Conservation (phyloP, 2,888 invertebrate species). For the Lasioglossum villosulum region DNA sequence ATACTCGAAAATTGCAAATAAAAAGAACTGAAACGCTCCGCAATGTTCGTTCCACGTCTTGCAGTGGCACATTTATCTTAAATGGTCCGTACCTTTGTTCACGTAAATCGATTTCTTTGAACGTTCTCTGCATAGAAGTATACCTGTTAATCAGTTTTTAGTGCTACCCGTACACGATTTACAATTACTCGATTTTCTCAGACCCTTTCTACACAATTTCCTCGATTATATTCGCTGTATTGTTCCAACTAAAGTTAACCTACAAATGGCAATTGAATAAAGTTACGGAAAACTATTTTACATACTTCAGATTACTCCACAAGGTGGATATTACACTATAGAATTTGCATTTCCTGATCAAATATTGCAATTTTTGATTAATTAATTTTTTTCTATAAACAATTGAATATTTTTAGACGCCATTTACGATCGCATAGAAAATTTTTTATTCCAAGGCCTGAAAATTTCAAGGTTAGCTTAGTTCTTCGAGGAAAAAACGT, state of each 20-base stretch:
- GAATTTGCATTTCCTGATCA: not conserved
- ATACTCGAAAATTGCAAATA: constrained; percentile 1
- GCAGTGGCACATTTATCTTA: not conserved
- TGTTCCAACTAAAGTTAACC: not conserved
- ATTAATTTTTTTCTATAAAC: too few species aligned
- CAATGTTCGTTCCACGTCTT: not conserved
- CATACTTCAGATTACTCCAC: not conserved
- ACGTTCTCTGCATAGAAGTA: not conserved
- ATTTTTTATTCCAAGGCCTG: too few species aligned
- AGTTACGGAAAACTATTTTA: not conserved
- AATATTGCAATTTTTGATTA: too few species aligned
- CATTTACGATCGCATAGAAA: too few species aligned
- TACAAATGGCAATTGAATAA: not conserved
- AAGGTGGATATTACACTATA: not conserved
- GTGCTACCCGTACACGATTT: not conserved
- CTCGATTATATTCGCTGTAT: not conserved
- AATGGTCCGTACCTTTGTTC: not conserved
- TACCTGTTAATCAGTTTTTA: constrained; percentile 4
- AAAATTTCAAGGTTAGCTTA: too few species aligned
- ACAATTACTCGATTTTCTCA: not conserved
- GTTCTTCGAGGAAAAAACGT: too few species aligned
- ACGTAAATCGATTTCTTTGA: constrained; percentile 12
- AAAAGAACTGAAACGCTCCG: not conserved
- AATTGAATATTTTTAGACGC: too few species aligned
- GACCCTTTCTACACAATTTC: not conserved